phyloP scores from a whole-genome alignment of 1,140 invertebrate species.

The Arctopsyche grandis region DNA sequence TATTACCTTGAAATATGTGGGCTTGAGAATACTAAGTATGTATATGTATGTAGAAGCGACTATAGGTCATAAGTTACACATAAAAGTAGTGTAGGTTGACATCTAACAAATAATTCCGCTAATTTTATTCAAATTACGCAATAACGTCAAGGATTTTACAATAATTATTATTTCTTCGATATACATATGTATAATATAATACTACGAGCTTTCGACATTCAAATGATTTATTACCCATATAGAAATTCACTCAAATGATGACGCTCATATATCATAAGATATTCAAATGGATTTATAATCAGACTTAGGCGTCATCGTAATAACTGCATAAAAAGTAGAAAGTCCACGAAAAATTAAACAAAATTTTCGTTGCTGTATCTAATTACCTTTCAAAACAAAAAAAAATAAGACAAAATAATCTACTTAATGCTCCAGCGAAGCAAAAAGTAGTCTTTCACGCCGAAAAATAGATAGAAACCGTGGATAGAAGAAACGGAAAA shows the following conservation, averaged over 20 bases:
- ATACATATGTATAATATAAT: no score
- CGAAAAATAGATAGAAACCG: slow-evolving; percentile 10
- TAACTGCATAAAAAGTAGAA: no score
- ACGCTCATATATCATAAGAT: neutral
- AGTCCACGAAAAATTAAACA: no score
- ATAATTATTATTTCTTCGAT: no score
- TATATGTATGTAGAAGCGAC: neutral
- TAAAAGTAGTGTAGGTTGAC: slow-evolving; percentile 6
- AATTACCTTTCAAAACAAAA: neutral
- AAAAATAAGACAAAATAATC: neutral
- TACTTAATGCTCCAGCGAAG: slow-evolving; percentile 27
- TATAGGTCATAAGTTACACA: slow-evolving; percentile 2
- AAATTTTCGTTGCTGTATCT: neutral
- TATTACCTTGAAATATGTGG: neutral
- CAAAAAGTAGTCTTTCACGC: slow-evolving; percentile 29
- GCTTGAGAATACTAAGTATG: neutral
- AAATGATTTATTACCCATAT: no score
- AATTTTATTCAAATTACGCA: neutral
- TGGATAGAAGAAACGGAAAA: neutral
- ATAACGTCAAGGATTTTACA: neutral
- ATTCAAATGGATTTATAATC: neutral
- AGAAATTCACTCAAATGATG: neutral
- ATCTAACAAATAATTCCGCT: neutral
- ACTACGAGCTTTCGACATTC: no score
- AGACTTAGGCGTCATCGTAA: no score